Base-by-base conservation (phyloP, 2,113 vertebrate genomes). In the Australoheros scitulus region DNA sequence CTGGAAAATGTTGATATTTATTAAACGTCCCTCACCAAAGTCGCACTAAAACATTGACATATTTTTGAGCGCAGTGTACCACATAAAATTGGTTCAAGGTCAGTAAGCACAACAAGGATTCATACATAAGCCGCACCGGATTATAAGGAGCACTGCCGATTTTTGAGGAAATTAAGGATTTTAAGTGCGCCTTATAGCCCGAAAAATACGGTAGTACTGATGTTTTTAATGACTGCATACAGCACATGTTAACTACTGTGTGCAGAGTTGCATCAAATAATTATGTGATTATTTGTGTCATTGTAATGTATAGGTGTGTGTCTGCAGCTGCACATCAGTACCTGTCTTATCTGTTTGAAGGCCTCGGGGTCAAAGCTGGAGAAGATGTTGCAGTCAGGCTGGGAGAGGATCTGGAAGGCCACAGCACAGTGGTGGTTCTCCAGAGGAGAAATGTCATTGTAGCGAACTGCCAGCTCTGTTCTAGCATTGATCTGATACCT, bases 401-500 rank as follows among this genome's bases (percentile, higher is more conserved):
- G 96, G 3, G 97, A 95, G 83, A 98, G 94, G 90, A 99, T 98
- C 93, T 98, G 97, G 92, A 98, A 99, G 85, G 98, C 97, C 87
- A 72, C 65, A 32, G 65, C 65, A 32, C 65, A 72, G 43, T 72
- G 65, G 43, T 72, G 65, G 26, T 72, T 99, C 95, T 99, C 98
- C 90, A 99, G 95, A 0, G 98, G 98, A 0, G 98, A 99, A 90
- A 98, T 96, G 92, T 99, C 97, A 1, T 99, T 99, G 94, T 99
- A 99, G 43, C 97, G 97, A 50, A 98, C 96, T 0, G 98, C 97
- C 61, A 99, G 94, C 83, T 98, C 98, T 0, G 97, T 99, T 77
- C 96, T 96, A 6, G 98, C 97, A 0, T 99, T 99, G 80, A 99
- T 96, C 95, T 99, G 98, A 88, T 99, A 99, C 61, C 98, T 98